A percentile compares a stretch with the other conserved stretches of the same genome.
These are phyloP conservation scores for Lepidurus arcticus DNA, from an alignment of 1,140 invertebrate genomes.

Conservation along the genomic window DNA sequence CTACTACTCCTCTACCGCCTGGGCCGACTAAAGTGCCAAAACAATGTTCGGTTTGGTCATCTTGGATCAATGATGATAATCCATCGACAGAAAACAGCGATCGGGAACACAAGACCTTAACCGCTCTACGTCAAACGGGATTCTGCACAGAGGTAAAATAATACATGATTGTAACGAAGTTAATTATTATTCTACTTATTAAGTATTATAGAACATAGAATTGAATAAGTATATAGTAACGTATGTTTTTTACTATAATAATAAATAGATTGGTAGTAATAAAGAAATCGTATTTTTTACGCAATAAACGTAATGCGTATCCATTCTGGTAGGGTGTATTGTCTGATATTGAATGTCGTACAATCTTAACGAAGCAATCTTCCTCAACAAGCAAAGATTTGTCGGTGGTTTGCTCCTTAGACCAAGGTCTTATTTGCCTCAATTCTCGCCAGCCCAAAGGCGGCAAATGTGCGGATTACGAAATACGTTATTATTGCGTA, in stretches of 20 bases:
- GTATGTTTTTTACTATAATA: no score
- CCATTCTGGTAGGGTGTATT: constrained; percentile 37
- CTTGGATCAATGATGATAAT: constrained; percentile 44
- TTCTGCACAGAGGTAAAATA: constrained; percentile 39
- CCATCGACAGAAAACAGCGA: constrained; percentile 39
- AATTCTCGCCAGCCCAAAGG: constrained; percentile 41
- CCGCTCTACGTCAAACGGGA: constrained; percentile 34
- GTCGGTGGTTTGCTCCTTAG: constrained; percentile 43
- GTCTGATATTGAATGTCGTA: constrained; percentile 40
- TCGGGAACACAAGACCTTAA: constrained; percentile 38
- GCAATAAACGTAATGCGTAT: neutral
- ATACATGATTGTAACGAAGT: neutral
- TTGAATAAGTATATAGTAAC: no score
- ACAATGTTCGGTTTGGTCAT: constrained; percentile 43
- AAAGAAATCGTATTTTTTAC: neutral
- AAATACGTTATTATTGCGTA: constrained; percentile 43
- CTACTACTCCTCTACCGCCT: constrained; percentile 26
- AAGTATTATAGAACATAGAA: no score
- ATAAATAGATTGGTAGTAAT: no score
- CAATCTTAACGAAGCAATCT: constrained; percentile 35
- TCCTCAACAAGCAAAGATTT: constrained; percentile 36
- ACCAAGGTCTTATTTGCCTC: constrained; percentile 44
- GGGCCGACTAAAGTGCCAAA: constrained; percentile 36
- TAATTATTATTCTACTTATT: neutral
- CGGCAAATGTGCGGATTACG: constrained; percentile 41